Base-by-base conservation (phyloP, 2,113 vertebrate species). In the Lagopus leucura region DNA sequence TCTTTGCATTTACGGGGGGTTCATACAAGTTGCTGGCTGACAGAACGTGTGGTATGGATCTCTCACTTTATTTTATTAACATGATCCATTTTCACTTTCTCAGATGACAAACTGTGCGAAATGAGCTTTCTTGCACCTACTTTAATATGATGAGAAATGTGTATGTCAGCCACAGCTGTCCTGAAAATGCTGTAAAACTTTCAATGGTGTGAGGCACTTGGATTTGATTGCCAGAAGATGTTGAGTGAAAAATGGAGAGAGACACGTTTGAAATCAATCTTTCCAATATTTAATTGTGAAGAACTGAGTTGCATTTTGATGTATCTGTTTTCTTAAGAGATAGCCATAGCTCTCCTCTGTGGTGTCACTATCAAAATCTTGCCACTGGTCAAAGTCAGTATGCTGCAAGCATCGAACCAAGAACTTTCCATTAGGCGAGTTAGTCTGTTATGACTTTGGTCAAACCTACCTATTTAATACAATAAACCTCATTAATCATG, bases 1-100 rank as follows among this genome's bases (percentile, higher is more conserved):
- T 73, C 0, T 2, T 61, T 91, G 74, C 34, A 10, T 94, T 96
- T 93, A 65, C 43, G 86, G 88, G 88, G 43, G 18, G 58, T 93
- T 96, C 16, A 5, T 88, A 79, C 5, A 54, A 66, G 57, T 86
- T 14, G 8, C 28, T 74, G 86, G 57, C 90, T 88, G 91, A 58
- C 74, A 89, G 81, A 95, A 64, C 5, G 48, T 0, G 0, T 96
- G 91, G 67, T 78, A 92, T 82, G 52, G 40, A 65, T 86, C 94
- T 96, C 74, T 58, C 24, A 19, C 58, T 81, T 88, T 61, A 77
- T 95, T 89, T 95, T 95, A 87, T 97, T 96, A 77, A 86, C 88
- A 40, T 91, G 92, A 95, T 89, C 73, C 95, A 86, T 93, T 98
- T 97, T 94, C 86, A 86, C 8, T 1, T 96, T 97, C 94, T 97